Percentiles rank a stretch among this genome's conserved stretches.
These are phyloP conservation scores for Tipula vernalis DNA, from an alignment of 2,888 invertebrate genomes.

Conservation along the genomic window DNA sequence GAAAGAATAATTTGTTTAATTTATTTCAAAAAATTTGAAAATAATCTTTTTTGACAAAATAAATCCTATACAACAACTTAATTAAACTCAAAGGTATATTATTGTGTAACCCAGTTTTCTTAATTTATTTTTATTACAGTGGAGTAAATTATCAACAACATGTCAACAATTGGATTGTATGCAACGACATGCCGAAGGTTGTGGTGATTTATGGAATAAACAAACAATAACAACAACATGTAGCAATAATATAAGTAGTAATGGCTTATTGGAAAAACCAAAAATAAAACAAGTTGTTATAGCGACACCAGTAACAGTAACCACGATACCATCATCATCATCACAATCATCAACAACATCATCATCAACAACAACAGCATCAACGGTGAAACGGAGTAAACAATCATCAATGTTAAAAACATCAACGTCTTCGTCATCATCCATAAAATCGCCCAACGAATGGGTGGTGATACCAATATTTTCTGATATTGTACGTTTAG, in stretches of 20 bases:
- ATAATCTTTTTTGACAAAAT: too few relatives aligned
- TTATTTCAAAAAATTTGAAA: too few relatives aligned
- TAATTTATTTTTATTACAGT: slow-evolving; percentile 21
- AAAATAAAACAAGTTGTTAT: neutral
- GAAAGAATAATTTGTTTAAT: too few relatives aligned
- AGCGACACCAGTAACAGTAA: slow-evolving; percentile 7
- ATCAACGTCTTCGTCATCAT: slow-evolving; percentile 19
- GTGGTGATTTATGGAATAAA: slow-evolving; percentile 35
- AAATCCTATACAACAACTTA: neutral
- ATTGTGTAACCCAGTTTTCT: neutral
- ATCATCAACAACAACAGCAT: neutral
- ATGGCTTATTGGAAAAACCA: neutral
- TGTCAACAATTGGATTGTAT: slow-evolving; percentile 36
- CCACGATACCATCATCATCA: slow-evolving; percentile 15
- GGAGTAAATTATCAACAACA: slow-evolving; percentile 33
- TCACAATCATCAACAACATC: neutral
- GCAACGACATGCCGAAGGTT: slow-evolving; percentile 34
- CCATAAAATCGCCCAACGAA: slow-evolving; percentile 21
- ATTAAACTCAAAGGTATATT: neutral
- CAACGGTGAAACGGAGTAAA: slow-evolving; percentile 15
- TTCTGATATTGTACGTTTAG: slow-evolving; percentile 37
- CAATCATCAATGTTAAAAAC: slow-evolving; percentile 14
- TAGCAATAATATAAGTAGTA: neutral
- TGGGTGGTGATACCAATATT: slow-evolving; percentile 38
- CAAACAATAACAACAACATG: slow-evolving; percentile 23